Evolutionary conservation across 92 coral and sea anemone genomes (phyloP), one percentile per base, ranked within the genome.

Genomic region (Porites rus): DNA sequence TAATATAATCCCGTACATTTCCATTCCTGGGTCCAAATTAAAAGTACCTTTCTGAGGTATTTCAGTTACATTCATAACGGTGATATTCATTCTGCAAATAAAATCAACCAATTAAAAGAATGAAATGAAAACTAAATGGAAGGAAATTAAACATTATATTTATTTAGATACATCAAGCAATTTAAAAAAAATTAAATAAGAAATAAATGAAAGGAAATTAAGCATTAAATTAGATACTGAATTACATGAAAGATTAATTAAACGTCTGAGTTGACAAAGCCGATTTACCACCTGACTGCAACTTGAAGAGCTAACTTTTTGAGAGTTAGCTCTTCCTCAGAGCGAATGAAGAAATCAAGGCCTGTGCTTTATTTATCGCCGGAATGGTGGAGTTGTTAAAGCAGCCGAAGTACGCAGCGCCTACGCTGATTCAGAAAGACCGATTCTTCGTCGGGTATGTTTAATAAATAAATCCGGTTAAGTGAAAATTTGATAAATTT

Each of bases 11-110:
- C 75, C 91, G 88, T 88, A 89, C 18, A n/a, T 65, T 59, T 86
- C 79, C 91, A 92, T 81, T 13, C 46, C 83, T 20, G 95, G 95
- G 54, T 81, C 77, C 14, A 62, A 66, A 82, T 89, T 92, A 25
- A 81, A 86, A 43, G 65, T 63, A 74, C 79, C 75, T 10, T 73
- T 69, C 28, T 69, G 72, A 12, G 80, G 54, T 16, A 51, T 10
- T 16, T 28, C 22, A 51, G 75, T 51, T 56, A 65, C 65, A 21
- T 22, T 53, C 22, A 16, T 7, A n/a, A 52, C 69, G 50, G 90
- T 84, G 69, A 78, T 69, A 54, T 91, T 87, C 94, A 91, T 88
- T 16, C 85, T 90, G 80, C 58, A 85, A 80, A 56, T 46, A 9
- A 60, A 6, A 43, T 11, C 14, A 73, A 10, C 19, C 51, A 51